Base-by-base conservation (phyloP, 1,140 invertebrate genomes). In the Asbolus verrucosus region DNA sequence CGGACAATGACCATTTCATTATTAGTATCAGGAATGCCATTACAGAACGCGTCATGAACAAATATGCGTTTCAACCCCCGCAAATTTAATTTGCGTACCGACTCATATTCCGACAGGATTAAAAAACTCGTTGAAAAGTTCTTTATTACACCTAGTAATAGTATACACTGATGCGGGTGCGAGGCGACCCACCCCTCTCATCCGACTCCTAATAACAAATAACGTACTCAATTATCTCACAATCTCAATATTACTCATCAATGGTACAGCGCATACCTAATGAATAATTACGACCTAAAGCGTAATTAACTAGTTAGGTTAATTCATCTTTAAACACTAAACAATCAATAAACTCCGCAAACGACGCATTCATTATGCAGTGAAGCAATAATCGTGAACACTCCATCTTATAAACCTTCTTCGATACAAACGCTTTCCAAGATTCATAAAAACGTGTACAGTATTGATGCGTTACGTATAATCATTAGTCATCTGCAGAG, bases 11-110 rank as follows among this genome's bases (percentile, higher is more conserved):
- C 73, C 75, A 75, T 78, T 77, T 75, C 75, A 77, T 78, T 78
- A 78, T 79, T 80, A 78, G 77, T 76, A 75, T 72, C 74, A 77
- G 76, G 75, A 80, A 80, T 79, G 78, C 76, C 76, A 77, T 80
- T 79, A 80, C 70, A 71, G 71, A 61, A 75, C 73, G 73, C 70
- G 73, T 70, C 69, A 73, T 73, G 73, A 65, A 74, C 73, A 76
- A 76, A 76, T 77, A 78, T 77, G 75, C 72, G 72, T 76, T 71
- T 72, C 65, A 70, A 71, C 69, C 75, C 65, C 67, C 70, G 24
- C 39, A 73, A 75, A 79, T 79, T 77, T 72, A 79, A 79, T 79
- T 77, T 77, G 73, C 73, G 67, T 59, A 68, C 68, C 67, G 65
- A 41, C 75, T 72, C 73, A 69, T 66, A 73, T 72, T 72, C 72